These are phyloP conservation scores for Diplazon laetatorius DNA, from an alignment of 2,888 invertebrate genomes.

Conservation along the genomic window DNA sequence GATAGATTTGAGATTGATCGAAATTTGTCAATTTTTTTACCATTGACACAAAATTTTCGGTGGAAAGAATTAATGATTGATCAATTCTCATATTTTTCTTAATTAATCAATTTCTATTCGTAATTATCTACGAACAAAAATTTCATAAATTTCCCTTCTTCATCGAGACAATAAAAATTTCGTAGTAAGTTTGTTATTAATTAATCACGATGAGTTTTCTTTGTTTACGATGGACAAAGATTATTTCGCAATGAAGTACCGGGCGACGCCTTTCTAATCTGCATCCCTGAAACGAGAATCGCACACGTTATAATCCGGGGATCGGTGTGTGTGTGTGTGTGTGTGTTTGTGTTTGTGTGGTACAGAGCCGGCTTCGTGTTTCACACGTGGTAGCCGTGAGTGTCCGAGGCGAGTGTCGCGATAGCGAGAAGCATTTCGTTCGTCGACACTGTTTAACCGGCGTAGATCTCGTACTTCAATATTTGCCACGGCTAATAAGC, in stretches of 20 bases:
- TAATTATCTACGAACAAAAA: neutral
- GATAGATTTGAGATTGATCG: too few species aligned
- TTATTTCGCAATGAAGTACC: conserved; percentile 26
- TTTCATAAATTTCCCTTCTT: neutral
- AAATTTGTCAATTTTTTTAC: too few species aligned
- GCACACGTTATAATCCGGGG: conserved; percentile 26
- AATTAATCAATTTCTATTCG: neutral
- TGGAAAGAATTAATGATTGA: neutral
- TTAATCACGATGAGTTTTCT: too few species aligned
- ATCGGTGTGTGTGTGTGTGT: too few species aligned
- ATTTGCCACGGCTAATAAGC: conserved; percentile 2
- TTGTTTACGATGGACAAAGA: conserved; percentile 3
- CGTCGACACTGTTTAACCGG: conserved; percentile 39
- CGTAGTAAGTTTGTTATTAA: conserved; percentile 25
- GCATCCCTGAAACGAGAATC: conserved; percentile 44
- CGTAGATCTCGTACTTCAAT: conserved; percentile 21
- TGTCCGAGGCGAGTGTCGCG: conserved; percentile 29
- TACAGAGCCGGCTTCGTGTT: conserved; percentile 54
- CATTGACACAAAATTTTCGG: too few species aligned
- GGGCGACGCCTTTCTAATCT: conserved; percentile 55
- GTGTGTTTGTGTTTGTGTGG: too few species aligned
- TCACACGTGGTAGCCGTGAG: conserved; percentile 52
- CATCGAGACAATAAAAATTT: conserved; percentile 8
- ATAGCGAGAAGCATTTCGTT: conserved; percentile 52
- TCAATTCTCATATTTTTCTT: neutral